These are phyloP conservation scores for Asbolus verrucosus DNA, from an alignment of 1,140 invertebrate genomes.

Conservation along the genomic window DNA sequence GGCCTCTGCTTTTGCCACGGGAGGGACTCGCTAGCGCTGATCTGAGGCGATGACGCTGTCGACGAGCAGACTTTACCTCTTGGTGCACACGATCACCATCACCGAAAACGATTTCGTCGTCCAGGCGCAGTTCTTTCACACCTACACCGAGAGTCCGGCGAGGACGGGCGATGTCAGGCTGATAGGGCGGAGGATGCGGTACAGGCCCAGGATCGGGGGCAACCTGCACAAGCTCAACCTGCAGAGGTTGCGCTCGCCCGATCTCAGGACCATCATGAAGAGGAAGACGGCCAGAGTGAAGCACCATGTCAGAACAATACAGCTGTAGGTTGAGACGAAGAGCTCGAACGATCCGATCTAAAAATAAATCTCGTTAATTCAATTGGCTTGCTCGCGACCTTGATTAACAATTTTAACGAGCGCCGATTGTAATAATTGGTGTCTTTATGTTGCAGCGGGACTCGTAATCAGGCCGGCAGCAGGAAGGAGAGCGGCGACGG, in stretches of 20 bases:
- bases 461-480: not conserved
- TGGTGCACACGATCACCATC: constrained; percentile 64
- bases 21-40: constrained; percentile 58
- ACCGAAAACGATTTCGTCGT: constrained; percentile 61
- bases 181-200: constrained; percentile 57
- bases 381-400: constrained; percentile 15
- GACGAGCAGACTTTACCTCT: constrained; percentile 53
- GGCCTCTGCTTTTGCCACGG: constrained; percentile 59
- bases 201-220: constrained; percentile 52
- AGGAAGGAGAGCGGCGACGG: not conserved
- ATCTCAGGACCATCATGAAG: constrained; percentile 58
- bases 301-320: constrained; percentile 61
- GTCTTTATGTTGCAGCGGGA: constrained; percentile 40
- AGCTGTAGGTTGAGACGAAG: constrained; percentile 59
- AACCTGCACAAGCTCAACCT: constrained; percentile 51
- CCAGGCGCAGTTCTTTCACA: constrained; percentile 62
- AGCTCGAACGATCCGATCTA: constrained; percentile 7
- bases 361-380: constrained; percentile 30
- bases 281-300: constrained; percentile 57
- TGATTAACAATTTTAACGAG: not conserved
- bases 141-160: constrained; percentile 51
- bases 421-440: constrained; percentile 20
- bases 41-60: constrained; percentile 52
- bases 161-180: constrained; percentile 49
- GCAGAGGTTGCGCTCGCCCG: constrained; percentile 50